phyloP scores from a whole-genome alignment of 1,140 invertebrate species.

The Drosophila athabasca region DNA sequence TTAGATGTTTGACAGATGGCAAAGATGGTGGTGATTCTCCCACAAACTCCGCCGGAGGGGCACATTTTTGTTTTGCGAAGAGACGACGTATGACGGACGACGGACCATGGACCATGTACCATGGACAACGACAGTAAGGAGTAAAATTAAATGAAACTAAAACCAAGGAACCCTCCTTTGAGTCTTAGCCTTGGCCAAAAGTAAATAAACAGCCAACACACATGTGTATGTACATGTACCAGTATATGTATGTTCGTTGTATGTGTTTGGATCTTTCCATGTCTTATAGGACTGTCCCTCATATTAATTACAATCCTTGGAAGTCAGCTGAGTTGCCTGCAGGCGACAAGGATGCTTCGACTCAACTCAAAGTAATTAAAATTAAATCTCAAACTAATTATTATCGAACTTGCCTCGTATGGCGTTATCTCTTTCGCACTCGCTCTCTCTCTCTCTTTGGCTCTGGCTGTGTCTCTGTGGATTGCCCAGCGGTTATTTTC shows the following conservation, averaged over 20 bases:
- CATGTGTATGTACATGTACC: background rate
- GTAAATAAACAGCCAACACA: slow-evolving; percentile 70
- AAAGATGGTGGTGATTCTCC: slow-evolving; percentile 1
- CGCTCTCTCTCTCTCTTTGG: slow-evolving; percentile 24
- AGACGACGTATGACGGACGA: background rate
- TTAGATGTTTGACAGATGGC: slow-evolving; percentile 40
- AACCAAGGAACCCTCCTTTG: slow-evolving; percentile 58
- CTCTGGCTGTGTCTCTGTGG: slow-evolving; percentile 14
- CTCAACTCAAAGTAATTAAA: slow-evolving; percentile 74
- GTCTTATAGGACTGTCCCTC: slow-evolving; percentile 34
- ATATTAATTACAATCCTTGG: slow-evolving; percentile 78
- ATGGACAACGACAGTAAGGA: background rate
- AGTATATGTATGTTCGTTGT: slow-evolving; percentile 4
- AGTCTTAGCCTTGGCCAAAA: slow-evolving; percentile 42
- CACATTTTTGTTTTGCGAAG: slow-evolving; percentile 50
- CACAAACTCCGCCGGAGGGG: slow-evolving; percentile 16
- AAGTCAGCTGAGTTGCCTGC: slow-evolving; percentile 54
- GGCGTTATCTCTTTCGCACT: slow-evolving; percentile 10
- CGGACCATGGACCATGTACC: too few relatives aligned
- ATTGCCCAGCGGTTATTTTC: slow-evolving; percentile 60
- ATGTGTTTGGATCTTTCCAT: slow-evolving; percentile 33
- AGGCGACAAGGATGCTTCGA: slow-evolving; percentile 47
- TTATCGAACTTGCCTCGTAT: slow-evolving; percentile 64
- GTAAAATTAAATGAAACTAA: slow-evolving; percentile 73
- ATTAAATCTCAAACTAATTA: slow-evolving; percentile 83